phyloP scores from a whole-genome alignment of 2,797 vertebrate species.

The Esox masquinongy region DNA sequence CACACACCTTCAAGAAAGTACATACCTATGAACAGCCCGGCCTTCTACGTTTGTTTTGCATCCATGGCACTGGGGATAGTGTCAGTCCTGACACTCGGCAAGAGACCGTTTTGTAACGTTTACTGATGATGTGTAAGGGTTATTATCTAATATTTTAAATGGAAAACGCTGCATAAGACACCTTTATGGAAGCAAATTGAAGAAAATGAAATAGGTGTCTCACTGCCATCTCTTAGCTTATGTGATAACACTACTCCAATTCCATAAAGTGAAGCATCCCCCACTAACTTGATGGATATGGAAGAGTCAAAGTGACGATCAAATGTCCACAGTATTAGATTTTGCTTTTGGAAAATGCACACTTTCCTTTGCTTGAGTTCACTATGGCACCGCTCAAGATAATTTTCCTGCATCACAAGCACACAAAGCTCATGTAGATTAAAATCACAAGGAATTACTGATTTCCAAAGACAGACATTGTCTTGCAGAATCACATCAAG shows the following conservation, averaged over 20 bases:
- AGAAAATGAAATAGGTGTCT: neutral
- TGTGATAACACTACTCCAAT: neutral
- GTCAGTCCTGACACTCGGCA: no score
- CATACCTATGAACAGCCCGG: no score
- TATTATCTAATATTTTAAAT: no score
- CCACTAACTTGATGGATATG: neutral
- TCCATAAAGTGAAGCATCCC: neutral
- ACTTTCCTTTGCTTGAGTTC: neutral
- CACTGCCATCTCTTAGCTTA: neutral
- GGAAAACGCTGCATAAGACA: no score
- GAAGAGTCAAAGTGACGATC: neutral
- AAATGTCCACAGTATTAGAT: neutral
- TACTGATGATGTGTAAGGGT: no score
- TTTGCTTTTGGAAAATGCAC: neutral
- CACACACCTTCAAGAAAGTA: no score
- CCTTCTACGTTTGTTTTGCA: no score
- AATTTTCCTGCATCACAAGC: no score
- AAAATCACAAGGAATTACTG: neutral
- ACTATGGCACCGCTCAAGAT: no score
- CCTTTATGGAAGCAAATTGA: neutral
- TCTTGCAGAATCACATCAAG: no score
- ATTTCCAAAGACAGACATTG: neutral
- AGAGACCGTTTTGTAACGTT: no score
- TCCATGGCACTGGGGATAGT: no score
- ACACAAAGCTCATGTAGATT: neutral